Percentiles rank a stretch among this genome's conserved stretches.
phyloP scores from a whole-genome alignment of 2,888 invertebrate species.

The Pristionchus mayeri region DNA sequence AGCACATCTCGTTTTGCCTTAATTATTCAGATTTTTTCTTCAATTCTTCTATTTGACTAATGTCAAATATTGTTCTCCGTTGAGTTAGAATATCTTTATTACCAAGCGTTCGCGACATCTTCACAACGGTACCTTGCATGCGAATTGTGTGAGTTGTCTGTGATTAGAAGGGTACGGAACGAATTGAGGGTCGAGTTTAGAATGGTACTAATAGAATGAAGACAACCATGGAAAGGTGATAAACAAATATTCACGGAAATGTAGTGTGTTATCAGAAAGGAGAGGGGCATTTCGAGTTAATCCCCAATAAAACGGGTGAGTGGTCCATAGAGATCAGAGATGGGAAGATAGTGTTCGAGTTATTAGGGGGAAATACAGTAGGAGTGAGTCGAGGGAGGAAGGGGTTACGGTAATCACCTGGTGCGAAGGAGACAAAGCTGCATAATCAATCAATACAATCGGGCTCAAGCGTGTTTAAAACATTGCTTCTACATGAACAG shows the following conservation, averaged over 20 bases:
- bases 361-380: conserved; percentile 36
- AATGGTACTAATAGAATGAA: neutral
- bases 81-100: conserved; percentile 28
- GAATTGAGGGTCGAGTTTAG: neutral
- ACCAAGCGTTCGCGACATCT: neutral
- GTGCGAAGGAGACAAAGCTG: conserved; percentile 3
- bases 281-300: neutral
- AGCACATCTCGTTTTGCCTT: too few relatives aligned
- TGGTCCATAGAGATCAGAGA: conserved; percentile 14
- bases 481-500: conserved; percentile 18
- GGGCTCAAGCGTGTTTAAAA: neutral
- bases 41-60: too few relatives aligned
- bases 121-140: conserved; percentile 35
- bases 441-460: conserved; percentile 25
- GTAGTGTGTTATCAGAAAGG: conserved; percentile 34
- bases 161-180: neutral
- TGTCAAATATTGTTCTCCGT: too few relatives aligned
- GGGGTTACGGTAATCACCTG: conserved; percentile 41
- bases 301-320: neutral
- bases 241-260: conserved; percentile 26
- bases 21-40: too few relatives aligned
- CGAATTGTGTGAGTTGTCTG: neutral
- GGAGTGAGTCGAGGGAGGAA: neutral
- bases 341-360: neutral
- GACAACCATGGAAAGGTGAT: conserved; percentile 43